Percentiles rank a stretch among this genome's conserved stretches.
Evolutionary conservation across 2,888 invertebrate species (phyloP).

Genomic region (Aphidoletes aphidimyza): DNA sequence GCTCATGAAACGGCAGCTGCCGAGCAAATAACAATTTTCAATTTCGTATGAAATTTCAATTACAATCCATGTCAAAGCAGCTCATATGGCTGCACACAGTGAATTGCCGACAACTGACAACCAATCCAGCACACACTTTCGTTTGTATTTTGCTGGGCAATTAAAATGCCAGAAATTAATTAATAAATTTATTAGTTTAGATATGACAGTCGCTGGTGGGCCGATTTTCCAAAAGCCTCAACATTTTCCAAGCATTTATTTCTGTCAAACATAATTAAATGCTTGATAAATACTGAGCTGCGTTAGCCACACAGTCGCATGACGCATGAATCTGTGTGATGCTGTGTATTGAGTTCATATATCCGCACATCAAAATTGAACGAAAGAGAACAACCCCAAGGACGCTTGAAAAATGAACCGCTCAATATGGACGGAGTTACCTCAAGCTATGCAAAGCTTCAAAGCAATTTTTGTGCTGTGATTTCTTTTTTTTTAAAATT

Average conservation of each 20-base stretch:
- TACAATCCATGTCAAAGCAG: not conserved
- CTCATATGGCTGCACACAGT: not conserved
- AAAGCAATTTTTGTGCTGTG: not conserved
- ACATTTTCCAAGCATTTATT: not conserved
- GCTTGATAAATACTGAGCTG: not conserved
- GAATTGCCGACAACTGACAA: not conserved
- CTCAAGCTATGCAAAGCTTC: not conserved
- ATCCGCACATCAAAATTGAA: slow-evolving; percentile 20
- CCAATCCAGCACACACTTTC: not conserved
- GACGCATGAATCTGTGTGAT: not conserved
- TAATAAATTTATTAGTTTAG: not conserved
- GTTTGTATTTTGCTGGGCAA: not conserved
- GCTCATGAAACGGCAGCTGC: not conserved
- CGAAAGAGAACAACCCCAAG: not conserved
- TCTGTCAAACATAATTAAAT: slow-evolving; percentile 3
- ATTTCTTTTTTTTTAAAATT: not conserved
- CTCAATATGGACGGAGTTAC: not conserved
- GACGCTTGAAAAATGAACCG: not conserved
- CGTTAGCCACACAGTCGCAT: no score
- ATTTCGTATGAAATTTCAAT: slow-evolving; percentile 15
- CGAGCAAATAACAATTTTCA: no score
- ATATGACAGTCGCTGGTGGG: not conserved
- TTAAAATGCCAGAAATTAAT: not conserved
- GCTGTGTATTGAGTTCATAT: not conserved
- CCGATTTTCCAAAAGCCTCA: no score